Conservation (phyloP, 2,797 vertebrate species). For the Danionella dracula region DNA sequence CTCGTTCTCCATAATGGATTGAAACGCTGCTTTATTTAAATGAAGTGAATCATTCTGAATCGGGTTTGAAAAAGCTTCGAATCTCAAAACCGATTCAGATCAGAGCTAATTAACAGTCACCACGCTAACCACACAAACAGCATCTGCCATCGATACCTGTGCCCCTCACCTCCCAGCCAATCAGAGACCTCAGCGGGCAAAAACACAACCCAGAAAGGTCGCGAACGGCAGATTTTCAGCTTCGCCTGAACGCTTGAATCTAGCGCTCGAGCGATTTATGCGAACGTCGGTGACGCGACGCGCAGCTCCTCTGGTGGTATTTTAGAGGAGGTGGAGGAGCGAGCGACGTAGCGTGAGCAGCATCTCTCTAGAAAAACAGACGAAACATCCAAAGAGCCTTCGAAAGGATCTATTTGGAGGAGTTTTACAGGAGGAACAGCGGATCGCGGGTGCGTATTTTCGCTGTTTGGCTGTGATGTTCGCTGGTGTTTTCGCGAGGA, state of each 20-base stretch:
- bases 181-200: constrained; percentile 45
- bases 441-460: constrained; percentile 34
- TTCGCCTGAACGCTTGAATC: constrained; percentile 48
- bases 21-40: too few species aligned
- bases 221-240: constrained; percentile 35
- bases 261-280: constrained; percentile 49
- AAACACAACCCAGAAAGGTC: constrained; percentile 34
- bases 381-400: not conserved
- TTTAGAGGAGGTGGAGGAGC: constrained; percentile 15
- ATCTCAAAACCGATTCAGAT: not conserved
- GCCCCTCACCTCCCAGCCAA: constrained; percentile 56
- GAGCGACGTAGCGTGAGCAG: constrained; percentile 26
- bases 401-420: too few species aligned
- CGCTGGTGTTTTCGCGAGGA: not conserved
- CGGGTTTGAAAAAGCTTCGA: constrained; percentile 1
- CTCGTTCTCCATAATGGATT: too few species aligned
- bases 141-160: constrained; percentile 54
- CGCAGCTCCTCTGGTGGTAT: constrained; percentile 37
- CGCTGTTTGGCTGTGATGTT: not conserved
- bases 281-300: constrained; percentile 17
- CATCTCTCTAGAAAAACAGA: not conserved
- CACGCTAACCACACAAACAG: constrained; percentile 65
- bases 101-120: constrained; percentile 50
- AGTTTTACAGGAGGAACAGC: too few species aligned
- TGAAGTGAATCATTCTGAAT: not conserved